Percentiles rank a stretch among this genome's conserved stretches.
Conservation (phyloP, 2,113 vertebrate species). For the Arvicanthis niloticus region DNA sequence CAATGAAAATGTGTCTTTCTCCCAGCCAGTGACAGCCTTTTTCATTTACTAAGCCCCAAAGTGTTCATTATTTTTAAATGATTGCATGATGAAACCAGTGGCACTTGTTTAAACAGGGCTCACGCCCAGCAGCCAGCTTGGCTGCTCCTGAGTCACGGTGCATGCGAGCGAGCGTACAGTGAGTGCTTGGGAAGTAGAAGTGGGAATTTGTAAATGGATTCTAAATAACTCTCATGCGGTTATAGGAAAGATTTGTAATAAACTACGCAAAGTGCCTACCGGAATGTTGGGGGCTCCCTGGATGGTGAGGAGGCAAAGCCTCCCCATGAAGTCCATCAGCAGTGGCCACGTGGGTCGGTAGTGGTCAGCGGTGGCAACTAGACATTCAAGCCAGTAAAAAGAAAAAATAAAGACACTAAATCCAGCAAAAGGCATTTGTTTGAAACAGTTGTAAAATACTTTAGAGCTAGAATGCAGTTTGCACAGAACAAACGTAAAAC, state of each 20-base stretch:
- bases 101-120: conserved; percentile 36
- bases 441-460: neutral
- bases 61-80: conserved; percentile 55
- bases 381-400: neutral
- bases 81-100: neutral
- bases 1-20: conserved; percentile 50
- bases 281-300: no score
- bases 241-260: conserved; percentile 2
- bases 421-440: conserved; percentile 37
- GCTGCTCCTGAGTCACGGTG: neutral
- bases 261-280: neutral
- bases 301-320: neutral
- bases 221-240: conserved; percentile 21
- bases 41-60: conserved; percentile 24
- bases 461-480: conserved; percentile 39
- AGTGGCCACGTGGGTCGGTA: rapidly evolving
- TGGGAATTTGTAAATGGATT: conserved; percentile 49
- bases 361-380: neutral
- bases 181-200: conserved; percentile 39
- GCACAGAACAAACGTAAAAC: neutral
- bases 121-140: neutral
- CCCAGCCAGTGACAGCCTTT: conserved; percentile 5
- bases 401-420: neutral
- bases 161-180: neutral
- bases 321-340: neutral